Evolutionary conservation across 2,888 invertebrate species (phyloP).

Genomic region (Cryptus viduatorius): DNA sequence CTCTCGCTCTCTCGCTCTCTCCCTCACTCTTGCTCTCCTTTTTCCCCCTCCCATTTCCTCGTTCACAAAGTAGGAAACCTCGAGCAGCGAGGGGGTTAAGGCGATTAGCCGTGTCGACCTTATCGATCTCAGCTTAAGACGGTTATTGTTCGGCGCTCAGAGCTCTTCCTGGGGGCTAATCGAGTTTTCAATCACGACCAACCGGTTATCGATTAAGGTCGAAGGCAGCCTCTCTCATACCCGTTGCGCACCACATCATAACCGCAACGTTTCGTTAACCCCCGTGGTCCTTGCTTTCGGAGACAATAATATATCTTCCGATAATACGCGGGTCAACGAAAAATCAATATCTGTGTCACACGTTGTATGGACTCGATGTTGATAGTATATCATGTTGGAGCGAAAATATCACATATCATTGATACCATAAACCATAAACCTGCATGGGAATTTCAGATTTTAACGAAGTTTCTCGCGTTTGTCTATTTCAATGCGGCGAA

Average conservation of each 20-base stretch:
- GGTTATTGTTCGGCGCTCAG: constrained; percentile 76
- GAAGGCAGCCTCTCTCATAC: constrained; percentile 59
- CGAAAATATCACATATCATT: not conserved
- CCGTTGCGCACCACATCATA: constrained; percentile 49
- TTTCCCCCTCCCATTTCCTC: not conserved
- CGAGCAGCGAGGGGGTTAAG: constrained; percentile 70
- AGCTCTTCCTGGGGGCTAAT: constrained; percentile 72
- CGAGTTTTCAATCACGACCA: constrained; percentile 76
- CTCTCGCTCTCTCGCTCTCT: not conserved
- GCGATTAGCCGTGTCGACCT: constrained; percentile 77
- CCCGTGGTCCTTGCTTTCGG: constrained; percentile 12
- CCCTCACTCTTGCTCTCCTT: not conserved
- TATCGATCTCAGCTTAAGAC: constrained; percentile 77
- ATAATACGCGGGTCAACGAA: not conserved
- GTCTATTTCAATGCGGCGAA: no score
- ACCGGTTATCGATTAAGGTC: constrained; percentile 75
- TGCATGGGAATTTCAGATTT: no score
- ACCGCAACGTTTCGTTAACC: constrained; percentile 52
- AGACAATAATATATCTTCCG: constrained; percentile 24
- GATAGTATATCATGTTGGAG: not conserved
- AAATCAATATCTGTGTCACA: not conserved
- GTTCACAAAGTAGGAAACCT: constrained; percentile 61
- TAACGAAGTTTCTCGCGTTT: no score
- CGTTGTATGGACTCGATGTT: not conserved
- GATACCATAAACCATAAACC: not conserved